phyloP scores from a whole-genome alignment of 2,797 vertebrate genomes.

The Phalloptychus januarius region DNA sequence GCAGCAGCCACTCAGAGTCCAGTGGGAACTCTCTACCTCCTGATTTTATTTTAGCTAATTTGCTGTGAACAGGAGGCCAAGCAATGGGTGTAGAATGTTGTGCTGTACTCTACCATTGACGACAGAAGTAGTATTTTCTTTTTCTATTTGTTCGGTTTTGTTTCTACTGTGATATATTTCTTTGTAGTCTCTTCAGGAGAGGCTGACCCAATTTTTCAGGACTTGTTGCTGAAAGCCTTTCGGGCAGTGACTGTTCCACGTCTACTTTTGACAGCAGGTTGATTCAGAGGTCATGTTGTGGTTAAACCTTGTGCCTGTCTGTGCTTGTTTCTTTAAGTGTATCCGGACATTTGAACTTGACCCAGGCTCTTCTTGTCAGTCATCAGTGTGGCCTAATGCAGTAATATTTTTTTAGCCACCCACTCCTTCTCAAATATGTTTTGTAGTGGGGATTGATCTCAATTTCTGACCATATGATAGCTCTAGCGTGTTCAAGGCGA shows the following conservation, averaged over 20 bases:
- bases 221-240: slow-evolving; percentile 59
- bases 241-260: slow-evolving; percentile 80
- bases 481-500: slow-evolving; percentile 23
- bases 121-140: slow-evolving; percentile 40
- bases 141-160: slow-evolving; percentile 26
- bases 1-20: slow-evolving; percentile 61
- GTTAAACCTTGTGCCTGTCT: slow-evolving; percentile 83
- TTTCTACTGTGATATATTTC: slow-evolving; percentile 47
- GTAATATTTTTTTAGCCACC: slow-evolving; percentile 69
- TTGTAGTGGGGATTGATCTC: slow-evolving; percentile 58
- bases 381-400: slow-evolving; percentile 72
- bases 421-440: slow-evolving; percentile 67
- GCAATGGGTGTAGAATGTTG: slow-evolving; percentile 51
- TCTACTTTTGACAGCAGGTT: slow-evolving; percentile 67
- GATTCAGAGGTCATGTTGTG: slow-evolving; percentile 69
- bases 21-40: slow-evolving; percentile 53
- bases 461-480: slow-evolving; percentile 43
- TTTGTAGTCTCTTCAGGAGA: slow-evolving; percentile 59
- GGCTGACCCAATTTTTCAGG: slow-evolving; percentile 56
- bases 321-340: slow-evolving; percentile 78
- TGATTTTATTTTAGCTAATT: slow-evolving; percentile 9
- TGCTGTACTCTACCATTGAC: slow-evolving; percentile 59
- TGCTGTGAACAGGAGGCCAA: slow-evolving; percentile 39
- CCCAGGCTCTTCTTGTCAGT: slow-evolving; percentile 68
- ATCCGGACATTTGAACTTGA: slow-evolving; percentile 75